Evolutionary conservation across 1,140 invertebrate genomes (phyloP), one percentile per base, ranked within the genome.

Genomic region (Danaus plexippus): DNA sequence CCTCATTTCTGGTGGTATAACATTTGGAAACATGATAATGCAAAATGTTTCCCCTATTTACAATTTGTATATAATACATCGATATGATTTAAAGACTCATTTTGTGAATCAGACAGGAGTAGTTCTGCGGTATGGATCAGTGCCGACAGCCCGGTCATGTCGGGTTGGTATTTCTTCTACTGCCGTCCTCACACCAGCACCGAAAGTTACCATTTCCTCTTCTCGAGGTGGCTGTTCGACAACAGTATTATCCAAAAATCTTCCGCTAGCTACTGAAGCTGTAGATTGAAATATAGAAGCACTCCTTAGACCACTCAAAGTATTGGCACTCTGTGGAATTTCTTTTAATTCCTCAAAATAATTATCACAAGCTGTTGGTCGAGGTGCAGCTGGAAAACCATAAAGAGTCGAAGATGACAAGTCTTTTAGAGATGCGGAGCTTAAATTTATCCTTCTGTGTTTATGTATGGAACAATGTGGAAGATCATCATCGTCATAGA

Each of bases 341-440:
- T 88, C 87, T 57, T 85, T 82, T 48, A 85, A 87, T 51, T 87
- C 85, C 40, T 87, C 80, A 54, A 87, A 87, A 54, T 85, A 85
- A 73, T 80, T 85, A 47, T 85, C 82, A 52, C 80, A 83, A 9
- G 80, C 82, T 0, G 80, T 85, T 11, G 81, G 80, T 49, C 81
- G 62, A 7, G 88, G 88, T 10, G 88, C 88, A 9, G 88, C 89
- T 44, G 87, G 88, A 59, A 90, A 90, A 12, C 89, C 89, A 61
- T 89, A 90, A 12, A 87, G 65, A 12, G 82, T 87, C 4, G 88
- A 89, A 1, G 82, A 84, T 1, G 89, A 88, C 10, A 90, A 77
- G 63, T 90, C 89, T 69, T 90, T 89, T n/a, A 90, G 61, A 0
- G 89, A 89, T 5, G 87, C 85, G 52, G 84, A 86, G 71, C 80